Evolutionary conservation across 2,888 invertebrate genomes (phyloP).

Genomic region (Tenthredo scrophulariae): DNA sequence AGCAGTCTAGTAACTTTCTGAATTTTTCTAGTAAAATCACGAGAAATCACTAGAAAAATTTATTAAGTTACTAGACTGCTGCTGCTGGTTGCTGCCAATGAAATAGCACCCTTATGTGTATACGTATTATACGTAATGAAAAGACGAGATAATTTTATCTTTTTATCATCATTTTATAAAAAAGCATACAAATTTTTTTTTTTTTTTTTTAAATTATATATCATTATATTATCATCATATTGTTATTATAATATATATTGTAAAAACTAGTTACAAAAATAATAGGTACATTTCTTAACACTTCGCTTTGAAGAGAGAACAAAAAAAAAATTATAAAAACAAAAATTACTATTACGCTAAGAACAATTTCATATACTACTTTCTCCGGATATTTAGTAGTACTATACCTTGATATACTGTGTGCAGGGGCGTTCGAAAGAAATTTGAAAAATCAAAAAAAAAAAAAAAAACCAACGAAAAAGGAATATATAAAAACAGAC

Average conservation of each 20-base stretch:
- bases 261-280: conserved; percentile 36
- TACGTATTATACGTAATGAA: background rate
- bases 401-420: no score
- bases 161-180: conserved; percentile 62
- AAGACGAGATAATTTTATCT: conserved; percentile 53
- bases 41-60: no score
- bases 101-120: no score
- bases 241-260: conserved; percentile 1
- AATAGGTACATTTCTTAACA: conserved; percentile 38
- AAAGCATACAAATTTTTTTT: conserved; percentile 73
- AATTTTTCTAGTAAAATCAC: no score
- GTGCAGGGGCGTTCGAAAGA: no score
- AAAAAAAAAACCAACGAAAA: background rate
- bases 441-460: no score
- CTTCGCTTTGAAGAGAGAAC: background rate
- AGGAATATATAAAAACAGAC: background rate
- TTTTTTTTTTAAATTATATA: background rate
- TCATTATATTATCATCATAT: background rate
- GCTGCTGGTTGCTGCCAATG: no score
- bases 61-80: no score
- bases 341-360: conserved; percentile 19
- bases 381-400: background rate
- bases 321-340: conserved; percentile 53
- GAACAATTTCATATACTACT: conserved; percentile 19
- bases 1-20: no score